Evolutionary conservation across 2,113 vertebrate genomes (phyloP).

Genomic region (Brachirus orientalis): DNA sequence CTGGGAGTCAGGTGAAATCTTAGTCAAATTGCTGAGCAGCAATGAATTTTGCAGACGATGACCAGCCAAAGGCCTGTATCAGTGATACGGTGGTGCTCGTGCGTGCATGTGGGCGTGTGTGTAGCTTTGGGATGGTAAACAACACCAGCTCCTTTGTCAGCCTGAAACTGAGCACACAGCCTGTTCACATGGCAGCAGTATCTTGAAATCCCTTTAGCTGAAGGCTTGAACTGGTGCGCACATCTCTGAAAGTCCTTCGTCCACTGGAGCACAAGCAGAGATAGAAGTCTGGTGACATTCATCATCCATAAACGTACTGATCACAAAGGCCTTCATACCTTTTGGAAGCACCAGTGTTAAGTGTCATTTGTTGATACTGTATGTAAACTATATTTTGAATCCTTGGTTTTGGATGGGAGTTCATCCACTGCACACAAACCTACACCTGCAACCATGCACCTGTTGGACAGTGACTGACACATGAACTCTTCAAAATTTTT

Average conservation of each 20-base stretch:
- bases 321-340: too few species aligned
- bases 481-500: too few species aligned
- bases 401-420: too few species aligned
- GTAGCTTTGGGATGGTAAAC: conserved; percentile 10
- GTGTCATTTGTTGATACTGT: too few species aligned
- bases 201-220: not conserved
- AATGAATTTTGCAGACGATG: conserved; percentile 62
- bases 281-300: not conserved
- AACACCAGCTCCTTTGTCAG: conserved; percentile 19
- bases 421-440: too few species aligned
- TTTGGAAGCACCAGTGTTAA: too few species aligned
- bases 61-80: conserved; percentile 45
- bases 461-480: too few species aligned
- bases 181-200: conserved; percentile 3
- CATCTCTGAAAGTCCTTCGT: not conserved
- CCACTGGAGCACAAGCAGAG: not conserved
- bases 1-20: conserved; percentile 70
- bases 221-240: not conserved
- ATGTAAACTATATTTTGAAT: too few species aligned
- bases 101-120: not conserved
- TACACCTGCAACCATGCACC: too few species aligned
- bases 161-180: conserved; percentile 9
- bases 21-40: conserved; percentile 62
- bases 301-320: too few species aligned
- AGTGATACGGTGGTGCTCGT: conserved; percentile 6